These are phyloP conservation scores for Turdus rufiventris DNA, from an alignment of 2,113 vertebrate genomes.

Conservation along the genomic window DNA sequence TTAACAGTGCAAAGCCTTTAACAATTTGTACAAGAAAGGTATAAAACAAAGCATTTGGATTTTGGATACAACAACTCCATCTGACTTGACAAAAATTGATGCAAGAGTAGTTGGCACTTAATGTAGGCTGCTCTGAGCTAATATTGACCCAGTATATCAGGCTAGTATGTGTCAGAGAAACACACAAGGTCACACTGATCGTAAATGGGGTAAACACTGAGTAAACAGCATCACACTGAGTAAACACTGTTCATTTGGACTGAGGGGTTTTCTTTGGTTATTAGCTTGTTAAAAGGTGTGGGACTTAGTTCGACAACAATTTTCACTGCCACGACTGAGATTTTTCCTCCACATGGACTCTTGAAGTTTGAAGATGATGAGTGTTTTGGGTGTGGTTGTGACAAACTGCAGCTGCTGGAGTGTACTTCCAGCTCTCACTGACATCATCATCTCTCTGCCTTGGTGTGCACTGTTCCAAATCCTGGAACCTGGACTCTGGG, in stretches of 20 bases:
- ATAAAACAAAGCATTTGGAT: slow-evolving; percentile 45
- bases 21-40: slow-evolving; percentile 24
- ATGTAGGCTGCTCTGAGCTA: not conserved
- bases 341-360: not conserved
- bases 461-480: not conserved
- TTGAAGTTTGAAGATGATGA: not conserved
- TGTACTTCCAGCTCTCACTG: not conserved
- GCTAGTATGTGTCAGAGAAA: not conserved
- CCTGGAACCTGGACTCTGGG: not conserved
- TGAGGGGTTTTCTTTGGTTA: not conserved
- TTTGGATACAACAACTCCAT: not conserved
- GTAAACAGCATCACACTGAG: not conserved
- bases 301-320: not conserved
- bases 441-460: not conserved
- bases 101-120: not conserved
- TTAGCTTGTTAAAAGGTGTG: not conserved
- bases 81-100: slow-evolving; percentile 40
- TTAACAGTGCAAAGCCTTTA: slow-evolving; percentile 45
- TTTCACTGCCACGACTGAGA: not conserved
- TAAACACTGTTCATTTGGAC: not conserved
- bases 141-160: not conserved
- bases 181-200: not conserved
- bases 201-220: not conserved
- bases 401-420: not conserved
- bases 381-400: not conserved